Base-by-base conservation (phyloP, 2,888 invertebrate species). In the Sialis lutaria region DNA sequence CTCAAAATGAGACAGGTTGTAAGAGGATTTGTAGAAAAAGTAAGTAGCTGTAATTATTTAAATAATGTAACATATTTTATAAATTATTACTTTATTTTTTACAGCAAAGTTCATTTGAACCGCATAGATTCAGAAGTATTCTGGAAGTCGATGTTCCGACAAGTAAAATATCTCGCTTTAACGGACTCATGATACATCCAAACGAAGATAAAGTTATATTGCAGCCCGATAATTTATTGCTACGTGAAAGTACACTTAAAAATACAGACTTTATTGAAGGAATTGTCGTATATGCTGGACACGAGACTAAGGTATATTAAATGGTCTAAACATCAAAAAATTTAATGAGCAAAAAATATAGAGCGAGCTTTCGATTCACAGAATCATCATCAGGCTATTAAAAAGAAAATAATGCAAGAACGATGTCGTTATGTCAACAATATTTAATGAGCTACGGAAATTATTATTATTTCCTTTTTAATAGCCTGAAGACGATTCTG, bases 261-360 rank as follows among this genome's bases (percentile, higher is more conserved):
- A 97, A 97, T 66, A 96, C 97, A 7, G 93, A 95, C 65, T 96
- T 77, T 64, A 79, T 96, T 39, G 96, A 96, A 64, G 97, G 96
- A 48, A 84, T 97, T 60, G 92, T 96, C 44, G 86, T 97, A 46
- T 97, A 97, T 72, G 92, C 91, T 53, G 89, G 96, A 49, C 91
- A 91, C 64, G 96, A 97, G 70, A 95, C 95, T 10, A 97, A 97
- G 68, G 90, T 22, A 22, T 2, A 22, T 22, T 22, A 22, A 22
- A 22, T n/a, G n/a, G n/a, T n/a, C n/a, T n/a, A n/a, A n/a, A n/a
- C n/a, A n/a, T n/a, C n/a, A n/a, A n/a, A n/a, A n/a, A n/a, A n/a
- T n/a, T n/a, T n/a, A n/a, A n/a, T n/a, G n/a, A n/a, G n/a, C n/a
- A n/a, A n/a, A n/a, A n/a, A n/a, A n/a, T n/a, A n/a, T n/a, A n/a